These are phyloP conservation scores for Semicossyphus pulcher DNA, from an alignment of 2,113 vertebrate genomes.

Conservation along the genomic window DNA sequence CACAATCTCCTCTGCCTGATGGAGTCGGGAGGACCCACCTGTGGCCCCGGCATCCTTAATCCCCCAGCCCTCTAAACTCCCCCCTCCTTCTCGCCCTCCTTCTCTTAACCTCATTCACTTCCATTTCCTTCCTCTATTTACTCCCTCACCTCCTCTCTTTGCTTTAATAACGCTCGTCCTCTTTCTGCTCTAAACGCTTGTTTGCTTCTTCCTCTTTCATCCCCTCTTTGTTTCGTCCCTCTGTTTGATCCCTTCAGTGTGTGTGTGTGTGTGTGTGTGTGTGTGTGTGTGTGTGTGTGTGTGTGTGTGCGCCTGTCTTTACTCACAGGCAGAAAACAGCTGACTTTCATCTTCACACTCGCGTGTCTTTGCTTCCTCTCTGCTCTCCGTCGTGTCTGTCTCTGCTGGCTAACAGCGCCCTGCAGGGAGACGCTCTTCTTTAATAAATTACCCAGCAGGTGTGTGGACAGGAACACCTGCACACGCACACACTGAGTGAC, in stretches of 20 bases:
- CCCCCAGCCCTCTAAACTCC: too few species aligned
- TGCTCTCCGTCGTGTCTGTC: background rate
- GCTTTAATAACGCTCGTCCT: constrained; percentile 14
- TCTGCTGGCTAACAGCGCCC: background rate
- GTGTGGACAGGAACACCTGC: background rate
- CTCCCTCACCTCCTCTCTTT: constrained; percentile 22
- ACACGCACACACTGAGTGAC: background rate
- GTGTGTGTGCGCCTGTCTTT: background rate
- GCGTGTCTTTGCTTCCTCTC: background rate
- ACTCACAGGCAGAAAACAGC: constrained; percentile 1
- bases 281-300: background rate
- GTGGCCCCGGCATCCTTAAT: constrained; percentile 34
- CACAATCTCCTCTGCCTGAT: constrained; percentile 57
- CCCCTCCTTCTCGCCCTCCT: background rate
- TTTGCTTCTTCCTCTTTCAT: constrained; percentile 1
- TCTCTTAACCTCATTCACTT: constrained; percentile 6
- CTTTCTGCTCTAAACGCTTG: background rate
- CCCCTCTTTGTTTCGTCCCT: background rate
- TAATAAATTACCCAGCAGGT: constrained; percentile 22
- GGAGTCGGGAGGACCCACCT: constrained; percentile 58
- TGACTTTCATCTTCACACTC: constrained; percentile 41
- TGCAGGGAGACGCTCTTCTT: constrained; percentile 24
- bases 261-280: background rate
- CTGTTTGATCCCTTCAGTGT: constrained; percentile 2
- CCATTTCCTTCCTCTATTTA: constrained; percentile 34